These are phyloP conservation scores for Copidosoma floridanum DNA, from an alignment of 1,140 invertebrate genomes.

Conservation along the genomic window DNA sequence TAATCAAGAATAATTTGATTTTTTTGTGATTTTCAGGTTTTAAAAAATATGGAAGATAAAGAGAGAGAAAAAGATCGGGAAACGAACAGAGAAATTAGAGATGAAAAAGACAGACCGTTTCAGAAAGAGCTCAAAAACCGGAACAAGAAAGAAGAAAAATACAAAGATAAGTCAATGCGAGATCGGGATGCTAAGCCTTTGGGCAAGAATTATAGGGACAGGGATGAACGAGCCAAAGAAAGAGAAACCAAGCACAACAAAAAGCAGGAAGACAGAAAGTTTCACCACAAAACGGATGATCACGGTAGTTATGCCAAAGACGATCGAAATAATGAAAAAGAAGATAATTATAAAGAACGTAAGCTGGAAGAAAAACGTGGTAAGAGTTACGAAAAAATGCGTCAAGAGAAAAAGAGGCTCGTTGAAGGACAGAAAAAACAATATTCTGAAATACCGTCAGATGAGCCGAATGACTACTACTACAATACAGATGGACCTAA, in stretches of 20 bases:
- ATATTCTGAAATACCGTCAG: conserved; percentile 30
- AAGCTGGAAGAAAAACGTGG: conserved; percentile 49
- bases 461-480: too few species aligned
- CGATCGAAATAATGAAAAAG: conserved; percentile 40
- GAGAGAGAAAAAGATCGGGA: conserved; percentile 42
- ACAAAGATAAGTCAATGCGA: conserved; percentile 42
- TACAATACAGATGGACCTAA: too few species aligned
- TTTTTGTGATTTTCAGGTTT: conserved; percentile 36
- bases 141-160: conserved; percentile 49
- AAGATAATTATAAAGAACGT: conserved; percentile 38
- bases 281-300: conserved; percentile 42
- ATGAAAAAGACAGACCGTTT: conserved; percentile 47
- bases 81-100: conserved; percentile 45
- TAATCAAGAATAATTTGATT: not conserved
- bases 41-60: conserved; percentile 48
- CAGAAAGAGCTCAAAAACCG: conserved; percentile 48
- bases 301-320: conserved; percentile 38
- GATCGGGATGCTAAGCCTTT: conserved; percentile 44
- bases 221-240: conserved; percentile 51
- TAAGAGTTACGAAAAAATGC: conserved; percentile 56
- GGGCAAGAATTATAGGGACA: conserved; percentile 48
- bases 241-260: conserved; percentile 53
- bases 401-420: conserved; percentile 50
- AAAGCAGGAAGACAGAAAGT: conserved; percentile 53
- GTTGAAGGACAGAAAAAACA: conserved; percentile 46